Conservation (phyloP, 2,113 vertebrate species). For the Tupaia chinensis region DNA sequence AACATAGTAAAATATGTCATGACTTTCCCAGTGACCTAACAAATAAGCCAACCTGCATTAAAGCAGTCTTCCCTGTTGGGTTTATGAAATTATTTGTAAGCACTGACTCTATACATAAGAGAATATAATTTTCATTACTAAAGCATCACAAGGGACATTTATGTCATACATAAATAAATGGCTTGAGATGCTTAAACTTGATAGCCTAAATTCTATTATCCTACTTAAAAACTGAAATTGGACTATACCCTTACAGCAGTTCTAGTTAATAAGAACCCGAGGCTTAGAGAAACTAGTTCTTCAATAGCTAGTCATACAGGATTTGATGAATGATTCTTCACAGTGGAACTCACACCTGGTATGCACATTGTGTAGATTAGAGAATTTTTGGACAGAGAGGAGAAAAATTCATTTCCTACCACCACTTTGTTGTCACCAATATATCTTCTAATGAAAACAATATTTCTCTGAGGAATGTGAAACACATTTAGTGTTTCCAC, state of each 20-base stretch:
- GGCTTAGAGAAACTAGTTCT: constrained; percentile 81
- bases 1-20: too few species aligned
- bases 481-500: constrained; percentile 78
- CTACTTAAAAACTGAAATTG: constrained; percentile 48
- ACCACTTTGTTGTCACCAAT: constrained; percentile 72
- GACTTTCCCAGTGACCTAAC: too few species aligned
- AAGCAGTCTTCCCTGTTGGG: background rate
- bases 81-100: constrained; percentile 42
- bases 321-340: constrained; percentile 79
- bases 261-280: constrained; percentile 34
- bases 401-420: constrained; percentile 41
- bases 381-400: constrained; percentile 67
- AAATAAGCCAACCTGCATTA: background rate
- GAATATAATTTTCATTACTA: constrained; percentile 1
- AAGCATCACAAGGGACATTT: constrained; percentile 32
- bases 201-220: constrained; percentile 51
- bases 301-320: constrained; percentile 77
- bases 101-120: constrained; percentile 30
- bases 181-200: constrained; percentile 17
- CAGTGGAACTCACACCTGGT: constrained; percentile 77
- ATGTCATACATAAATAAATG: constrained; percentile 32
- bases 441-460: constrained; percentile 83
- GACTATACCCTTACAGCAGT: background rate
- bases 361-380: constrained; percentile 78
- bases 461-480: constrained; percentile 82